phyloP scores from a whole-genome alignment of 2,888 invertebrate species.

The Ornithoptera alexandrae region DNA sequence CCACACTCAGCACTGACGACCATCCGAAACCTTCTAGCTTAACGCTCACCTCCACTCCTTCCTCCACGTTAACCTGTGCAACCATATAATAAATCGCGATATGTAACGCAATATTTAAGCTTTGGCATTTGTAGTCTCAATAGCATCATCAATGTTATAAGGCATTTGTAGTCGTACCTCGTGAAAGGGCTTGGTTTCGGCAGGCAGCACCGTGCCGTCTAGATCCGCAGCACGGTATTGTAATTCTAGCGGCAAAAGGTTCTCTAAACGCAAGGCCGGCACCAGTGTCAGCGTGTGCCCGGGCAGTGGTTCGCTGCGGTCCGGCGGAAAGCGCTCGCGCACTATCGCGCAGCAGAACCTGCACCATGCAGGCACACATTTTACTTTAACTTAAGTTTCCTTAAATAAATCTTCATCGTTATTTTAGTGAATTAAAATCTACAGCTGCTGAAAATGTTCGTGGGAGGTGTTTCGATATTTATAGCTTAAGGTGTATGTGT shows the following conservation, averaged over 20 bases:
- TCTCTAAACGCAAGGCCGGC: conserved; percentile 91
- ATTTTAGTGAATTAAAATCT: no score
- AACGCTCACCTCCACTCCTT: conserved; percentile 86
- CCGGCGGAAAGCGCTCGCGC: conserved; percentile 89
- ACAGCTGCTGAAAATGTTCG: no score
- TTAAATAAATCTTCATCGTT: no score
- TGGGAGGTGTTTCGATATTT: no score
- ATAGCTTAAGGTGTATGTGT: no score
- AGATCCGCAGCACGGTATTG: conserved; percentile 72
- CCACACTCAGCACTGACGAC: conserved; percentile 82
- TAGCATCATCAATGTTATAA: no score
- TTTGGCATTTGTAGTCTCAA: no score
- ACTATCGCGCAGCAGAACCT: conserved; percentile 90
- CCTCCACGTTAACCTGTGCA: conserved; percentile 83
- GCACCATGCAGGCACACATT: conserved; percentile 25
- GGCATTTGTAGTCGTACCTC: conserved; percentile 44
- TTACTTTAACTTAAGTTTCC: neutral
- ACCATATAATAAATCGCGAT: no score
- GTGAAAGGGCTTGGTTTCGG: conserved; percentile 62
- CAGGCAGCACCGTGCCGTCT: conserved; percentile 56
- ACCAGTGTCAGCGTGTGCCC: conserved; percentile 93
- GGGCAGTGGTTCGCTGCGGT: conserved; percentile 83
- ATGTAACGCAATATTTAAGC: no score
- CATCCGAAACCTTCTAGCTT: conserved; percentile 91
- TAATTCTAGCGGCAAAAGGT: conserved; percentile 92